A percentile compares a stretch with the other conserved stretches of the same genome.
Conservation (phyloP, 2,888 invertebrate species). For the Philaethria dido region DNA sequence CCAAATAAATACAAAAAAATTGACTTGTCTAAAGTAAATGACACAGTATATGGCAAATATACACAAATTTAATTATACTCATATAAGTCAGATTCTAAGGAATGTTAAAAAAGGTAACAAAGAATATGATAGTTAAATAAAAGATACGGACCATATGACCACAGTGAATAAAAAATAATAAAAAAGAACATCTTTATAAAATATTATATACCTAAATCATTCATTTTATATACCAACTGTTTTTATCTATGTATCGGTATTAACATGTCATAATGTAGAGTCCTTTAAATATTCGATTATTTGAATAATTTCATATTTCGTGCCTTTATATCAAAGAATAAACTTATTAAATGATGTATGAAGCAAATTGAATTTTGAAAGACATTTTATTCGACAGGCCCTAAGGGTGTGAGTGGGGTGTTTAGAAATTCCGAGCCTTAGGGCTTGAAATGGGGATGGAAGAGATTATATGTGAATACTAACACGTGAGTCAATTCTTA, state of each 20-base stretch:
- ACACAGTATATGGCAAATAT: no score
- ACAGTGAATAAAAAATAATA: no score
- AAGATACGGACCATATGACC: no score
- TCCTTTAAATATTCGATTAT: neutral
- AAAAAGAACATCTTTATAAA: no score
- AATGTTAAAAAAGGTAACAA: no score
- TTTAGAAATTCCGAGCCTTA: constrained; percentile 7
- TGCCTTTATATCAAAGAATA: constrained; percentile 4
- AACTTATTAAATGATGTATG: constrained; percentile 1
- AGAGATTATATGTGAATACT: neutral
- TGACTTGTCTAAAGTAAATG: no score
- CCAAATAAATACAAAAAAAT: no score
- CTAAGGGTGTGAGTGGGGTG: neutral
- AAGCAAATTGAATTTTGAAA: constrained; percentile 4
- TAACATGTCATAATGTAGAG: neutral
- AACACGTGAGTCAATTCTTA: neutral
- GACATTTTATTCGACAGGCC: neutral
- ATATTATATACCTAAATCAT: no score
- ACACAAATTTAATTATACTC: no score
- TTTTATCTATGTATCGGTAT: neutral
- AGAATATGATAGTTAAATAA: no score
- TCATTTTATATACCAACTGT: no score
- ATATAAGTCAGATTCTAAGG: no score
- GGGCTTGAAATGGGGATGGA: neutral
- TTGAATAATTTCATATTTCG: constrained; percentile 10